Evolutionary conservation across 2,113 vertebrate species (phyloP).

Genomic region (Natator depressus): DNA sequence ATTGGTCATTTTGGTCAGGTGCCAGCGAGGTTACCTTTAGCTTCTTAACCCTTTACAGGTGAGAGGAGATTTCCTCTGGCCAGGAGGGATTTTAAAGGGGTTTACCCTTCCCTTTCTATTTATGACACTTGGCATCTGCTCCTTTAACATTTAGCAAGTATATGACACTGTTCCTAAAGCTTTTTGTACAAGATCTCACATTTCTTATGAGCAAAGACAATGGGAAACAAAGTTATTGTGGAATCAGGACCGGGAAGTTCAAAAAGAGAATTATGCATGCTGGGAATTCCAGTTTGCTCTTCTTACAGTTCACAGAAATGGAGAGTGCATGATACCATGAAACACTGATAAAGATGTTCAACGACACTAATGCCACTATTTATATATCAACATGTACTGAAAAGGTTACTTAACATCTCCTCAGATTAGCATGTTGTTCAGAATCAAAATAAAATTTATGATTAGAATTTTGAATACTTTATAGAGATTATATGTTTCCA

Average conservation of each 20-base stretch:
- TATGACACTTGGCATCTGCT: not conserved
- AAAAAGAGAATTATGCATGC: not conserved
- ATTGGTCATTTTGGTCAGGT: no score
- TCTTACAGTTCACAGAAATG: conserved; percentile 1
- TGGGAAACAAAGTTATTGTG: not conserved
- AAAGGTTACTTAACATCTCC: conserved; percentile 75
- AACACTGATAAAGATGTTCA: conserved; percentile 54
- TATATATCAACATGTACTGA: conserved; percentile 55
- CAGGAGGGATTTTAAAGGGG: no score
- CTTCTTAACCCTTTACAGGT: no score
- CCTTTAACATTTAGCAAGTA: not conserved
- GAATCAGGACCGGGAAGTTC: not conserved
- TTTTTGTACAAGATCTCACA: not conserved
- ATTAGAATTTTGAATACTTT: conserved; percentile 75
- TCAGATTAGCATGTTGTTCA: conserved; percentile 63
- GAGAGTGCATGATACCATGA: not conserved
- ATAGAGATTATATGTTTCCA: conserved; percentile 54
- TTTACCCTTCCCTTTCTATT: no score
- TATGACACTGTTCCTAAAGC: not conserved
- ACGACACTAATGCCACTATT: conserved; percentile 68
- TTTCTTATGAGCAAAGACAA: not conserved
- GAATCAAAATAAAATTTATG: conserved; percentile 75
- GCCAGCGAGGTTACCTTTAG: no score
- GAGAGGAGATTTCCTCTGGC: no score
- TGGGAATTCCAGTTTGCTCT: conserved; percentile 9